Base-by-base conservation (phyloP, 2,888 invertebrate genomes). In the Lithophane leautieri region DNA sequence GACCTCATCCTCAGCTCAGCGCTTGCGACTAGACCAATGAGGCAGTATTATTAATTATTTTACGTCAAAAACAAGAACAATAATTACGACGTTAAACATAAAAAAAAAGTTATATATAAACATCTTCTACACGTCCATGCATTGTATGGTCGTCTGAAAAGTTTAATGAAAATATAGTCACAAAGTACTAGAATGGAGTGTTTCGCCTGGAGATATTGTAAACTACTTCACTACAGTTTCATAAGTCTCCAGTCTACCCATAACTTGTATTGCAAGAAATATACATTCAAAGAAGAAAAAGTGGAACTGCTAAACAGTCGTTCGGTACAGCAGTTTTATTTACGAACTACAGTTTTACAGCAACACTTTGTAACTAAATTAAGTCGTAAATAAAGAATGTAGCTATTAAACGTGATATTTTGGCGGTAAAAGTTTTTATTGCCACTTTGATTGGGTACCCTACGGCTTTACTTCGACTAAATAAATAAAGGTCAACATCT, bases 161-260 rank as follows among this genome's bases (percentile, higher is more conserved):
- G 63, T 85, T 86, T 74, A 83, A 86, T 85, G 78, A 81, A 85
- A 83, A 85, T 82, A 85, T 82, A 79, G 73, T 85, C 68, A 76
- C 72, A 78, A 84, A 80, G 77, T 70, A 78, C 63, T 63, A 70
- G 44, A 79, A 74, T 62, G 14, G 40, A 75, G 75, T 78, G 62
- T 78, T 79, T 72, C 71, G 65, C 61, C 34, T 47, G 73, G 69
- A 81, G 78, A 83, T 79, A 86, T 76, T 73, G 77, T 58, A 73
- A 86, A 81, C 70, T 79, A 76, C 79, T 76, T 75, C 73, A 25
- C 42, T 65, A 71, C 71, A 61, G 81, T 77, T 75, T 60, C 68
- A 67, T 76, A 78, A 75, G 61, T 70, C 77, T 70, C 62, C 60
- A 79, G 47, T 82, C 44, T 56, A 78, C 72, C 60, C 68, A 78